phyloP scores from a whole-genome alignment of 1,140 invertebrate species.

The Hypothenemus hampei region DNA sequence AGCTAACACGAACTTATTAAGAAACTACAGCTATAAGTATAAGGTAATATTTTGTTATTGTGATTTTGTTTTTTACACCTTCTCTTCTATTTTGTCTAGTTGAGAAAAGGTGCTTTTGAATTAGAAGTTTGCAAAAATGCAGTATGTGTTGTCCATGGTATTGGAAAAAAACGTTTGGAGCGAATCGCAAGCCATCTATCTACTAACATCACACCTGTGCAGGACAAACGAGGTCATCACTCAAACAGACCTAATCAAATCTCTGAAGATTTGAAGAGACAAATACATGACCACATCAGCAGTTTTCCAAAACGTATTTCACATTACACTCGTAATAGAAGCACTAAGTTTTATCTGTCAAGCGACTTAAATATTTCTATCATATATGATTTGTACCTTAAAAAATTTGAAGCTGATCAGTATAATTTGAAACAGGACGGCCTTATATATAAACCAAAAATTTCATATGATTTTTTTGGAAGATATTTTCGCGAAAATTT shows the following conservation, averaged over 20 bases:
- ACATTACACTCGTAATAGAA: slow-evolving; percentile 20
- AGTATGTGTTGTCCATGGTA: slow-evolving; percentile 14
- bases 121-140: slow-evolving; percentile 12
- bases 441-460: slow-evolving; percentile 20
- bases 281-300: slow-evolving; percentile 15
- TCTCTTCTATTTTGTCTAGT: slow-evolving; percentile 1
- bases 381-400: slow-evolving; percentile 24
- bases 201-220: not conserved
- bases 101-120: slow-evolving; percentile 13
- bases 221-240: slow-evolving; percentile 14
- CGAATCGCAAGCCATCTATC: slow-evolving; percentile 5
- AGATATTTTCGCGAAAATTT: slow-evolving; percentile 24
- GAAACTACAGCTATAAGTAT: slow-evolving; percentile 8
- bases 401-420: no score
- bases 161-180: slow-evolving; percentile 13
- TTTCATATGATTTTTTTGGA: slow-evolving; percentile 26
- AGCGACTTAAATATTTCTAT: slow-evolving; percentile 24
- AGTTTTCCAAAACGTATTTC: slow-evolving; percentile 23
- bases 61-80: not conserved
- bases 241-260: slow-evolving; percentile 4
- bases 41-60: slow-evolving; percentile 4
- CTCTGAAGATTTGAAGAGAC: slow-evolving; percentile 9
- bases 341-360: slow-evolving; percentile 13
- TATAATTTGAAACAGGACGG: no score
- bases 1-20: slow-evolving; percentile 6